phyloP scores from a whole-genome alignment of 2,888 invertebrate species.

The Nebria brevicollis region DNA sequence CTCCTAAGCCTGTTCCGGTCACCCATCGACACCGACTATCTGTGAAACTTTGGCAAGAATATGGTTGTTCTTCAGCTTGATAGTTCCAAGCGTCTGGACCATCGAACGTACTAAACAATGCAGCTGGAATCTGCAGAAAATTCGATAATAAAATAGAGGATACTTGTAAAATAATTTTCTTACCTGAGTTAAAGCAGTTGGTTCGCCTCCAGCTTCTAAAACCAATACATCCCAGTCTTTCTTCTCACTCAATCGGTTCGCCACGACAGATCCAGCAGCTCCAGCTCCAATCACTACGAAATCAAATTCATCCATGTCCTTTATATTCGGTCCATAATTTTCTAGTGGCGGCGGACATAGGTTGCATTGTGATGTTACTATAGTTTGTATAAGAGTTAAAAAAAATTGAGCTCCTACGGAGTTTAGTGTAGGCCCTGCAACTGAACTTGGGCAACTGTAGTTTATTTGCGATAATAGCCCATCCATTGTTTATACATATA shows the following conservation, averaged over 20 bases:
- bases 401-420: constrained; percentile 63
- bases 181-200: constrained; percentile 58
- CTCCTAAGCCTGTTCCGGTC: constrained; percentile 71
- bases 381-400: constrained; percentile 67
- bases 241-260: constrained; percentile 65
- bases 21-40: constrained; percentile 63
- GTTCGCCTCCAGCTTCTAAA: constrained; percentile 66
- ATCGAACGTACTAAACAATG: constrained; percentile 55
- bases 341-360: constrained; percentile 69
- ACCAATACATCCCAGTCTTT: constrained; percentile 64
- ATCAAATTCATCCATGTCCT: constrained; percentile 59
- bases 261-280: constrained; percentile 67
- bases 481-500: constrained; percentile 28
- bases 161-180: too few species aligned
- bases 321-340: constrained; percentile 65
- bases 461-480: constrained; percentile 14
- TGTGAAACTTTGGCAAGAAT: constrained; percentile 55
- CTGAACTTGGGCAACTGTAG: constrained; percentile 52
- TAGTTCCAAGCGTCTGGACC: constrained; percentile 57
- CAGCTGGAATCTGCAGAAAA: constrained; percentile 62
- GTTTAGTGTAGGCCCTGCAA: constrained; percentile 58
- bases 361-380: constrained; percentile 71
- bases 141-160: not conserved
- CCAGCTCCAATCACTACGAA: constrained; percentile 67
- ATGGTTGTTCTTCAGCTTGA: constrained; percentile 61